phyloP scores from a whole-genome alignment of 1,140 invertebrate species.

The Bradysia coprophila region DNA sequence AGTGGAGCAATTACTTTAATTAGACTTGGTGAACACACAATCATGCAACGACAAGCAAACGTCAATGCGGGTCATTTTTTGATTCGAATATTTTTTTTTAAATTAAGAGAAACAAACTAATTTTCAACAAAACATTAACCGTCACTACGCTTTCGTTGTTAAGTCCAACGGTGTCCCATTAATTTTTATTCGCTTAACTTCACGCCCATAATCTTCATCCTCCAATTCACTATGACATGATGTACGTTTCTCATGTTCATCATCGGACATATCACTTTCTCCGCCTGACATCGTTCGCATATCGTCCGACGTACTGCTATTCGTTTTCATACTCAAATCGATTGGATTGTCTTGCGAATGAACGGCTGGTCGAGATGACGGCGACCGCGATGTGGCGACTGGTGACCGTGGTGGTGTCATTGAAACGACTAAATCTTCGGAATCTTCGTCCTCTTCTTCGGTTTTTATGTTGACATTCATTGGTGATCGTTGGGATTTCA shows the following conservation, averaged over 20 bases:
- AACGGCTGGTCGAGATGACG: constrained; percentile 44
- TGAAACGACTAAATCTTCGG: constrained; percentile 18
- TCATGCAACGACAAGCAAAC: too few species aligned
- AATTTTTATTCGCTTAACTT: constrained; percentile 31
- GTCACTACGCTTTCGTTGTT: constrained; percentile 34
- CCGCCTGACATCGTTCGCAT: constrained; percentile 17
- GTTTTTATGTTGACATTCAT: constrained; percentile 8
- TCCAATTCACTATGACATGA: constrained; percentile 10
- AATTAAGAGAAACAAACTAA: too few species aligned
- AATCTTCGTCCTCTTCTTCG: constrained; percentile 2
- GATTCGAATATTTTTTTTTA: too few species aligned
- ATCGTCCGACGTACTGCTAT: constrained; percentile 9
- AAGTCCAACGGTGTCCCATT: constrained; percentile 38
- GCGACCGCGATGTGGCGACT: constrained; percentile 20
- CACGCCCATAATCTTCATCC: constrained; percentile 22
- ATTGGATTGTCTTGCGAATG: constrained; percentile 55
- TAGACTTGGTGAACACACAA: too few species aligned
- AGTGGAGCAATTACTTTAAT: too few species aligned
- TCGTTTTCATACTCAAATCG: constrained; percentile 48
- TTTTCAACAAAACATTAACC: too few species aligned
- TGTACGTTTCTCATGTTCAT: constrained; percentile 13
- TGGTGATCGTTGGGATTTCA: constrained; percentile 39
- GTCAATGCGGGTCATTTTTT: too few species aligned
- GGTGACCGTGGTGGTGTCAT: constrained; percentile 22
- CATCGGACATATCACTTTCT: constrained; percentile 7